These are phyloP conservation scores for Raja brachyura DNA, from an alignment of 2,113 vertebrate species.

Conservation along the genomic window DNA sequence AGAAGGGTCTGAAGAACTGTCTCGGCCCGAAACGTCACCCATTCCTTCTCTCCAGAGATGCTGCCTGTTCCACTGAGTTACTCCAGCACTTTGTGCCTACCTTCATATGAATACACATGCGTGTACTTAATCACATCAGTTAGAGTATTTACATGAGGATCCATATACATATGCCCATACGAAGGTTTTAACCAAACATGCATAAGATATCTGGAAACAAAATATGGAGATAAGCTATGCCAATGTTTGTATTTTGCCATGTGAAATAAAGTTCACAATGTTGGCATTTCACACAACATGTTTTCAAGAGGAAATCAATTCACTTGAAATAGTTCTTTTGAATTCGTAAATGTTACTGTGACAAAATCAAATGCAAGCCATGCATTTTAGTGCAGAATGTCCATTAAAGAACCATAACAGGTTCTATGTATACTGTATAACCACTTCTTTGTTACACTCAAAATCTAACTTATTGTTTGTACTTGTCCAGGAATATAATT, in stretches of 20 bases:
- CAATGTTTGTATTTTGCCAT: neutral
- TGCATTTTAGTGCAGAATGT: neutral
- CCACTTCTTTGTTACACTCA: neutral
- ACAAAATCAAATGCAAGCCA: neutral
- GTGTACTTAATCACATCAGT: neutral
- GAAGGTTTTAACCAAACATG: neutral
- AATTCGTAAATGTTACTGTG: neutral
- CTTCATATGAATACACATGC: neutral
- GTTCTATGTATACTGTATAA: neutral
- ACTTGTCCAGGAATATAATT: neutral
- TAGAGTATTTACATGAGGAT: neutral
- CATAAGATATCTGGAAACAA: neutral
- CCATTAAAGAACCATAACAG: neutral
- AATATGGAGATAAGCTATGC: neutral
- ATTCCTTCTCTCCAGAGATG: no score
- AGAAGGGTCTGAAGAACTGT: no score
- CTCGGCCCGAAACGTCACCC: no score
- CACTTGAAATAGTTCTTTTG: neutral
- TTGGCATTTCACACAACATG: neutral
- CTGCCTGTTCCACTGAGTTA: no score
- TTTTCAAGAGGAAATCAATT: neutral
- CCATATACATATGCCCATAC: neutral
- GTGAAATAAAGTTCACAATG: neutral
- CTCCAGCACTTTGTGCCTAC: no score
- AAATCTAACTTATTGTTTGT: neutral